phyloP scores from a whole-genome alignment of 2,797 vertebrate species.

The Aldrovandia affinis region DNA sequence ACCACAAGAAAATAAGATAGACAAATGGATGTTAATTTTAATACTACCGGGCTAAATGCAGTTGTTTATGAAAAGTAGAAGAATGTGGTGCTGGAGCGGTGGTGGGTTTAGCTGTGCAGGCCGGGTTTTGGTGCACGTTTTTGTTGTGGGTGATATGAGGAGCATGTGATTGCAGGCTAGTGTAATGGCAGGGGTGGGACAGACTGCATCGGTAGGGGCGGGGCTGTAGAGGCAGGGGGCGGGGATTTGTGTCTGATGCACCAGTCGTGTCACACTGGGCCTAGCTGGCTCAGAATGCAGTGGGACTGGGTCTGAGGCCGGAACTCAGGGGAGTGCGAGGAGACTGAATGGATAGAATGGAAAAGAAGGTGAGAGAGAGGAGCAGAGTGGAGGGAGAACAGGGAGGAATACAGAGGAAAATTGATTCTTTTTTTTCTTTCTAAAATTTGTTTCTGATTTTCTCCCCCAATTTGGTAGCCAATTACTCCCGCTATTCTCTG shows the following conservation, averaged over 20 bases:
- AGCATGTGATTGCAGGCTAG: constrained; percentile 39
- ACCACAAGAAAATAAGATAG: too few species aligned
- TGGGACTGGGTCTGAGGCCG: background rate
- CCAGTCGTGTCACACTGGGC: background rate
- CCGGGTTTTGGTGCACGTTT: background rate
- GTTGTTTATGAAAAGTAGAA: background rate
- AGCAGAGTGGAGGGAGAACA: background rate
- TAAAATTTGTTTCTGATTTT: too few species aligned
- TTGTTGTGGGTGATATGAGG: constrained; percentile 42
- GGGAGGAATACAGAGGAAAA: constrained; percentile 42
- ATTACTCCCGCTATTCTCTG: too few species aligned
- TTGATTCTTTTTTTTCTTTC: too few species aligned
- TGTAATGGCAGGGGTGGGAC: constrained; percentile 9
- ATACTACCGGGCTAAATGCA: background rate
- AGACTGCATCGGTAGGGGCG: background rate
- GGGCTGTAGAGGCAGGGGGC: constrained; percentile 28
- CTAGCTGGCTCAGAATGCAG: too few species aligned
- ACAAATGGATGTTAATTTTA: too few species aligned
- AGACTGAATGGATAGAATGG: background rate
- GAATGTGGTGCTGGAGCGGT: background rate
- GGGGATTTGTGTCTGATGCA: background rate
- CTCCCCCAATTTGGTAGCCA: too few species aligned
- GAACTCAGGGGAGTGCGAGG: background rate
- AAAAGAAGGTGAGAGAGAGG: background rate
- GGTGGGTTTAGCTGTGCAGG: constrained; percentile 5